These are phyloP conservation scores for Galendromus occidentalis DNA, from an alignment of 1,140 invertebrate species.

Conservation along the genomic window DNA sequence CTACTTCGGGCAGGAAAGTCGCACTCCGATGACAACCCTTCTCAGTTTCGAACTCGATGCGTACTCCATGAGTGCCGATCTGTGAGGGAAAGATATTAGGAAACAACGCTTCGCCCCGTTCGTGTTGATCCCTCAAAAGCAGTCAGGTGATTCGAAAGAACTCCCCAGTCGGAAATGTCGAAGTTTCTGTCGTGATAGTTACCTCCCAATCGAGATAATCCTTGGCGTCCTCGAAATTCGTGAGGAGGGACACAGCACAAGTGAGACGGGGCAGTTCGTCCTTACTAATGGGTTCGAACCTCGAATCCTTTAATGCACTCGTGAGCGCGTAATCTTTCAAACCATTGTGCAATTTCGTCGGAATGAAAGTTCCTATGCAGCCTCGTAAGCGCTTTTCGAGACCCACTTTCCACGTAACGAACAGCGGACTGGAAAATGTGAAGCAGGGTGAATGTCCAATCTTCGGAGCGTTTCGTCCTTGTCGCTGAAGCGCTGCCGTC, in stretches of 20 bases:
- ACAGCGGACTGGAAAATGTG: constrained; percentile 78
- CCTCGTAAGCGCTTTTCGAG: constrained; percentile 70
- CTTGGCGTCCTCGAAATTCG: constrained; percentile 80
- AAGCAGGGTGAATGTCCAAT: too few relatives aligned
- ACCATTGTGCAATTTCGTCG: constrained; percentile 77
- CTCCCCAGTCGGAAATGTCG: not conserved
- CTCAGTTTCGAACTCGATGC: constrained; percentile 91
- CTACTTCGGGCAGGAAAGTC: constrained; percentile 93
- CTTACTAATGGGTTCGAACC: constrained; percentile 81
- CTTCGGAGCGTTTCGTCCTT: too few relatives aligned
- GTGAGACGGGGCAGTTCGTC: constrained; percentile 80
- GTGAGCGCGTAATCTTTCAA: constrained; percentile 89
- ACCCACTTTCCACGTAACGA: constrained; percentile 96
- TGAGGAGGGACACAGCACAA: constrained; percentile 84
- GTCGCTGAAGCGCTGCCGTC: too few relatives aligned
- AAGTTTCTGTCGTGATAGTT: constrained; percentile 10
- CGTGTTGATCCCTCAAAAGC: too few relatives aligned
- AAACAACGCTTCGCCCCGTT: not conserved
- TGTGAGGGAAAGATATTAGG: constrained; percentile 15
- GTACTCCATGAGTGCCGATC: constrained; percentile 85
- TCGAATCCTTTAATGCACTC: constrained; percentile 90
- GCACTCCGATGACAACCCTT: constrained; percentile 83
- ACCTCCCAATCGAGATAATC: constrained; percentile 91
- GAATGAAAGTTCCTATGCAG: constrained; percentile 88
- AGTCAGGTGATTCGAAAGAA: not conserved